Evolutionary conservation across 2,113 vertebrate genomes (phyloP).

Genomic region (Corvus cornix): DNA sequence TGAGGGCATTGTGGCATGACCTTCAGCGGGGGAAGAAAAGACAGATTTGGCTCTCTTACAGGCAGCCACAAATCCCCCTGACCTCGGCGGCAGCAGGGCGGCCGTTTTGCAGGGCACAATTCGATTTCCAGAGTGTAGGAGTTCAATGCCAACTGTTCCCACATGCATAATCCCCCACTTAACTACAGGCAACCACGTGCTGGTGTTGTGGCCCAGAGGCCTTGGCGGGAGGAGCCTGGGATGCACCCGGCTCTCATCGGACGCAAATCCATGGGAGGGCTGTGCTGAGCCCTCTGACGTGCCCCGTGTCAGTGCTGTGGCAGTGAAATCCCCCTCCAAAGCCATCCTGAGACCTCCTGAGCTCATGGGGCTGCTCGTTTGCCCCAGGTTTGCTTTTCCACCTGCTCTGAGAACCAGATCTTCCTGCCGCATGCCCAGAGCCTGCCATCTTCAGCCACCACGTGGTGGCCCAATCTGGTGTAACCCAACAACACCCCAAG

Average conservation of each 20-base stretch:
- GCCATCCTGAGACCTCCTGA: neutral
- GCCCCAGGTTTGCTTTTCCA: neutral
- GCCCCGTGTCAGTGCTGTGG: fast-evolving
- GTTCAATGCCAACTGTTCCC: neutral
- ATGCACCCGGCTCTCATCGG: fast-evolving
- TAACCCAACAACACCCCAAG: neutral
- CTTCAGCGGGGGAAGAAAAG: neutral
- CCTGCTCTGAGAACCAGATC: neutral
- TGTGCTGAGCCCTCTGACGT: neutral
- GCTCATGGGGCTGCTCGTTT: neutral
- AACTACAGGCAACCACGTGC: neutral
- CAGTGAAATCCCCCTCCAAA: neutral
- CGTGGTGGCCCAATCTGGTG: fast-evolving
- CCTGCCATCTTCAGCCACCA: neutral
- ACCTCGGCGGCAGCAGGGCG: neutral
- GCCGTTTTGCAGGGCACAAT: neutral
- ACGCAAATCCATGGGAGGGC: neutral
- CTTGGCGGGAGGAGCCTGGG: neutral
- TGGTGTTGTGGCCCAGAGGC: fast-evolving
- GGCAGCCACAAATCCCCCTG: conserved; percentile 6
- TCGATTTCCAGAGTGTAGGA: neutral
- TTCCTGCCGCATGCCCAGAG: neutral
- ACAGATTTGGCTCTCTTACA: neutral
- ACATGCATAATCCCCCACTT: neutral
- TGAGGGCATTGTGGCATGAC: neutral